Evolutionary conservation across 1,140 invertebrate species (phyloP), one percentile per base, ranked within the genome.

Genomic region (Cardiocondyla obscurior): DNA sequence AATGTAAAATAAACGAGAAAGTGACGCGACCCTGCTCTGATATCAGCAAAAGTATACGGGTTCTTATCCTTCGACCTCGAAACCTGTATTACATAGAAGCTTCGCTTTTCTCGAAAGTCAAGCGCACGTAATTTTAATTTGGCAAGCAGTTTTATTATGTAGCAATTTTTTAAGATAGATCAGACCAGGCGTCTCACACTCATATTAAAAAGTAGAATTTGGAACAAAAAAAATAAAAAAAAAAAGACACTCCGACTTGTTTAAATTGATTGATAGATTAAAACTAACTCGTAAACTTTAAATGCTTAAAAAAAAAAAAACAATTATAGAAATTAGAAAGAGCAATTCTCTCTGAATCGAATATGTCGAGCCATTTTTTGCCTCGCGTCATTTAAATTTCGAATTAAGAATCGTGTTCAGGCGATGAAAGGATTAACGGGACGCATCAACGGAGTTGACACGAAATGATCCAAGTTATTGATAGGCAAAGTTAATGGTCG

Each of bases 401-500:
- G 25, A 60, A 82, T 74, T 69, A 49, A 33, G 22, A 58, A 16
- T 72, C 19, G 16, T 36, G n/a, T 58, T 42, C 19, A n/a, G 6
- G 55, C 44, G 42, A 39, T 16, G 33, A 55, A 69, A 55, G 25
- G 25, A 0, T 82, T 62, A 39, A 46, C 25, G 19, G 51, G 51
- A 57, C 33, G 6, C 33, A 65, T 77, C 39, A 30, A 16, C 36
- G 60, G 70, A 49, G 42, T 57, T 25, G 12, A 39, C 36, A 44
- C 49, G 8, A 25, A 8, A 44, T n/a, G 72, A 39, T 69, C 36
- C 22, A 49, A 51, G 72, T 77, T 53, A 85, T 87, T 51, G 74
- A 88, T 84, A 70, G 30, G n/a, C 58, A 44, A n/a, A 70, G 22
- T 22, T 62, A 85, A 73, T 39, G 74, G 30, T 46, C 42, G 42